Conservation (phyloP, 2,113 vertebrate genomes). For the Melanotaenia duboulayi region DNA sequence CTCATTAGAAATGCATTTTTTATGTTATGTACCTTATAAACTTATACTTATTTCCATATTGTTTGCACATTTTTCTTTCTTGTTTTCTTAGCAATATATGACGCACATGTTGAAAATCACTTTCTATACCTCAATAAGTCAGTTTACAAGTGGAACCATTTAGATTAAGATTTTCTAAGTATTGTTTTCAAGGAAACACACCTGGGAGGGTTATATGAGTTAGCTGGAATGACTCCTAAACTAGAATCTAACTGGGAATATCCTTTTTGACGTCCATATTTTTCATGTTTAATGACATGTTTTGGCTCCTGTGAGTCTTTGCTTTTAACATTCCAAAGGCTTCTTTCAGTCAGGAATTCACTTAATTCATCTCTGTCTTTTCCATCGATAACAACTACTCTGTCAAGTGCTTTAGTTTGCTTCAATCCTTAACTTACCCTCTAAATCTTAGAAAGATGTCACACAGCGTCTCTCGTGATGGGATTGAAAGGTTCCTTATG, state of each 20-base stretch:
- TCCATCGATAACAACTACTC: slow-evolving; percentile 61
- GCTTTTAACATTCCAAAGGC: slow-evolving; percentile 49
- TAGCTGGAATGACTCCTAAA: background rate
- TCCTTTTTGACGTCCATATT: background rate
- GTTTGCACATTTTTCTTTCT: background rate
- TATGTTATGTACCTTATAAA: too few species aligned
- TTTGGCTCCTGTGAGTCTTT: slow-evolving; percentile 42
- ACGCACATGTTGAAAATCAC: too few species aligned
- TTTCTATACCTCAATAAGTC: too few species aligned
- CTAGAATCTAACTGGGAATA: background rate
- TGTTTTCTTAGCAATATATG: background rate
- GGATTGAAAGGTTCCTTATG: slow-evolving; percentile 54
- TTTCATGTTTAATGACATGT: slow-evolving; percentile 19
- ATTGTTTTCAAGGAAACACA: background rate
- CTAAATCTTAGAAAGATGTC: slow-evolving; percentile 56
- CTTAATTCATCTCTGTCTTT: slow-evolving; percentile 37
- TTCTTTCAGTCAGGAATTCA: slow-evolving; percentile 47
- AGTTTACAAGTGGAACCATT: background rate
- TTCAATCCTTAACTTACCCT: slow-evolving; percentile 65
- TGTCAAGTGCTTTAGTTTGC: slow-evolving; percentile 25
- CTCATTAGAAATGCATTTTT: too few species aligned
- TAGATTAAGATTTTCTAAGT: background rate
- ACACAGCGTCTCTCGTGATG: slow-evolving; percentile 32
- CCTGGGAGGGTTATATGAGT: background rate
- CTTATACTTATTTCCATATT: too few species aligned